Evolutionary conservation across 2,888 invertebrate species (phyloP), one percentile per base, ranked within the genome.

Genomic region (Dryococelus australis): DNA sequence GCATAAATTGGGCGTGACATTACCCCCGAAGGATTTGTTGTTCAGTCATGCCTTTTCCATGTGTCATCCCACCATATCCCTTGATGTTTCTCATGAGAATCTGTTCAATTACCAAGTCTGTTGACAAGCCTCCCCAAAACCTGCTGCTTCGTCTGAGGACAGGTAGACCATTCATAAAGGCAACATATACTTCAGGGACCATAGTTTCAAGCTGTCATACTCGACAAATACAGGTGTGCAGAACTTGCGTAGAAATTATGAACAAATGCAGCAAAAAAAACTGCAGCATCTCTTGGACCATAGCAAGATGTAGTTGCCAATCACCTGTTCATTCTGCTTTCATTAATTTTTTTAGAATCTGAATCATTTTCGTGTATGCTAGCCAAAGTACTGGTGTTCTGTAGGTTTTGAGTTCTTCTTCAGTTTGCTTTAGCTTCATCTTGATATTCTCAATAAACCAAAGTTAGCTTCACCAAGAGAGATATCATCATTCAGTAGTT

Each of bases 71-170:
- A 26, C 0, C 27, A 83, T 8, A 27, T 27, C 26, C 26, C 28
- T 83, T 4, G 26, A n/a, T n/a, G n/a, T n/a, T n/a, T n/a, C n/a
- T n/a, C n/a, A n/a, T n/a, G n/a, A n/a, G n/a, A n/a, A n/a, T n/a
- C n/a, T n/a, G n/a, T n/a, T n/a, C n/a, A n/a, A n/a, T n/a, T n/a
- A n/a, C n/a, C n/a, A n/a, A n/a, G 26, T 27, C 27, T 28, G 83
- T 83, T 83, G 83, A 83, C 1, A 83, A 27, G 28, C 83, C 83
- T 83, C 83, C 83, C 83, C 83, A 27, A 83, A 83, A 83, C 83
- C 83, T 83, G 24, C 26, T 27, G 26, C 83, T 8, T 83, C 83
- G 28, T 27, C 16, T 83, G 83, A 83, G 12, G 16, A 83, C 83
- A 83, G n/a, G 10, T 83, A 83, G 83, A 83, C 83, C 83, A 8